Base-by-base conservation (phyloP, 2,888 invertebrate genomes). In the Gastrophysa polygoni region DNA sequence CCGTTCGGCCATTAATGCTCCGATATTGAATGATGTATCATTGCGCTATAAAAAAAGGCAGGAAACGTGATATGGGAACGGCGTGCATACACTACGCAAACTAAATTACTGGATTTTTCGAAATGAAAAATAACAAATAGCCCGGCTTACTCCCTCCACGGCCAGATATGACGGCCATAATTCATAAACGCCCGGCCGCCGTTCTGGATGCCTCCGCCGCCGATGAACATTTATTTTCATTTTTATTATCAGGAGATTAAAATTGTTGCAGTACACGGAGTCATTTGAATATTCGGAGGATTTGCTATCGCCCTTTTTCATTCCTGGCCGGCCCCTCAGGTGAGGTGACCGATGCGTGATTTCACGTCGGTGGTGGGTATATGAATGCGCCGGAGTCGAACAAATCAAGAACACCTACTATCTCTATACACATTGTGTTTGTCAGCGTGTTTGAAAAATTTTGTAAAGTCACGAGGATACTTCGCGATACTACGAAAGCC, bases 1-100 rank as follows among this genome's bases (percentile, higher is more conserved):
- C 60, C 60, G 50, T 59, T 64, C 63, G 59, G 64, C 69, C 69
- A 69, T 69, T 69, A 69, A 69, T 69, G 67, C 69, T 69, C 78
- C 81, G 81, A 82, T 82, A 82, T 82, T 82, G 82, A 82, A 81
- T 82, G 82, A 82, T 82, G 82, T 81, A 82, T 82, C 82, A 82
- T 81, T 80, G 81, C 80, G 81, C 81, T 79, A 81, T 81, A 82
- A 82, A 82, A n/a, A 82, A 80, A 81, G 38, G 79, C 82, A 82
- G 81, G 82, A 82, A 82, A 82, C 81, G 81, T 80, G 82, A 82
- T 82, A 82, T 78, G 81, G 80, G 79, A 78, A 72, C 77, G 74
- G 75, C 73, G 75, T 77, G 77, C 76, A 78, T 76, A 77, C 78
- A 78, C 79, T 80, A 80, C 79, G 80, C 80, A 81, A 81, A 82